Conservation (phyloP, 1,140 invertebrate species). For the Apis cerana region DNA sequence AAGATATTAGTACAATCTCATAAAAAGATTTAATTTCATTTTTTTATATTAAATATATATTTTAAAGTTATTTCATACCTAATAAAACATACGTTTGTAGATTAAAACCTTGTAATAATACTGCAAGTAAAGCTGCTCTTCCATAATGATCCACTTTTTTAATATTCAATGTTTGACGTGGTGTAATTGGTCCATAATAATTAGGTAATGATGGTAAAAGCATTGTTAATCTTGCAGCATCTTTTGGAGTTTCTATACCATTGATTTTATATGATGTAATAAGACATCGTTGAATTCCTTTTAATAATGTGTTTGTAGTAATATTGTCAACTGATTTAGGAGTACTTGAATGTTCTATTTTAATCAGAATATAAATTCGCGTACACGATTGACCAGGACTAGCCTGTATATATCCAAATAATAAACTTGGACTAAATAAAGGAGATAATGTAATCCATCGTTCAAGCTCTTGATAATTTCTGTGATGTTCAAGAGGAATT, state of each 20-base stretch:
- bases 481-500: slow-evolving; percentile 74
- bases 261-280: slow-evolving; percentile 74
- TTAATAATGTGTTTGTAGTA: slow-evolving; percentile 70
- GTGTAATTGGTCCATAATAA: slow-evolving; percentile 75
- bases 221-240: slow-evolving; percentile 73
- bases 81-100: slow-evolving; percentile 74
- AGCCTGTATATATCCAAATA: slow-evolving; percentile 78
- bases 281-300: slow-evolving; percentile 76
- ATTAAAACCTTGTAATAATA: slow-evolving; percentile 72
- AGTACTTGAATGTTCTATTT: slow-evolving; percentile 71
- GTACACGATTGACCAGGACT: slow-evolving; percentile 76
- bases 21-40: slow-evolving; percentile 15
- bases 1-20: background rate
- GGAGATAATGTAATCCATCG: slow-evolving; percentile 76
- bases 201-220: slow-evolving; percentile 70
- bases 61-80: slow-evolving; percentile 60
- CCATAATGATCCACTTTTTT: slow-evolving; percentile 79
- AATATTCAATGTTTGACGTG: slow-evolving; percentile 75
- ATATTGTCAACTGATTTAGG: slow-evolving; percentile 64
- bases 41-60: background rate
- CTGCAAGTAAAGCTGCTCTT: slow-evolving; percentile 73
- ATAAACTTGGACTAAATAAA: slow-evolving; percentile 71
- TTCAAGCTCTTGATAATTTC: slow-evolving; percentile 77
- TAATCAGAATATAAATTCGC: slow-evolving; percentile 77
- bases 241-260: slow-evolving; percentile 70